Conservation (phyloP, 2,113 vertebrate species). For the Parus major region DNA sequence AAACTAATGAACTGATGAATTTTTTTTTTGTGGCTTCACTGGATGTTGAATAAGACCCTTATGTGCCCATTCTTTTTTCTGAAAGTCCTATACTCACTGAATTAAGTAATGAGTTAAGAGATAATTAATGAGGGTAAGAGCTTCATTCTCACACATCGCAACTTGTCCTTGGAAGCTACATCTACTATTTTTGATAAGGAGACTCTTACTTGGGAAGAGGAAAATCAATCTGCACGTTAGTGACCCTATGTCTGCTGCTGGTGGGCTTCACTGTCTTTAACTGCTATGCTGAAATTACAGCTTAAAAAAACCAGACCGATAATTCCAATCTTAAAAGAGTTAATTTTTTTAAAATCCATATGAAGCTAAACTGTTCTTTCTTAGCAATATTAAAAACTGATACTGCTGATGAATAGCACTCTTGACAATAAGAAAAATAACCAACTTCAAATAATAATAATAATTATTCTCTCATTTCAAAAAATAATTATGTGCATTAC, state of each 20-base stretch:
- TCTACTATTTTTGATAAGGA: background rate
- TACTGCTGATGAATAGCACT: background rate
- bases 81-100: background rate
- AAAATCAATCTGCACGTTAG: background rate
- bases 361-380: background rate
- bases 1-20: background rate
- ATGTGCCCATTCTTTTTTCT: background rate
- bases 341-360: background rate
- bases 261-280: background rate
- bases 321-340: background rate
- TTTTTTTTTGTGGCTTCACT: background rate
- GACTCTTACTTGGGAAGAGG: background rate
- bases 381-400: background rate
- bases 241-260: background rate
- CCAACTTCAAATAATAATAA: background rate
- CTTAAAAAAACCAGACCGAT: background rate
- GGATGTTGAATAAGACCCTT: background rate
- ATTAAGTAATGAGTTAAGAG: background rate
- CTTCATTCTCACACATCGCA: background rate
- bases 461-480: background rate
- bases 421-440: background rate
- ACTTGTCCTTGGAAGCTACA: background rate
- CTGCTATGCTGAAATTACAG: background rate
- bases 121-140: background rate
- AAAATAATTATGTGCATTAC: background rate